Evolutionary conservation across 2,888 invertebrate species (phyloP).

Genomic region (Allygus modestus): DNA sequence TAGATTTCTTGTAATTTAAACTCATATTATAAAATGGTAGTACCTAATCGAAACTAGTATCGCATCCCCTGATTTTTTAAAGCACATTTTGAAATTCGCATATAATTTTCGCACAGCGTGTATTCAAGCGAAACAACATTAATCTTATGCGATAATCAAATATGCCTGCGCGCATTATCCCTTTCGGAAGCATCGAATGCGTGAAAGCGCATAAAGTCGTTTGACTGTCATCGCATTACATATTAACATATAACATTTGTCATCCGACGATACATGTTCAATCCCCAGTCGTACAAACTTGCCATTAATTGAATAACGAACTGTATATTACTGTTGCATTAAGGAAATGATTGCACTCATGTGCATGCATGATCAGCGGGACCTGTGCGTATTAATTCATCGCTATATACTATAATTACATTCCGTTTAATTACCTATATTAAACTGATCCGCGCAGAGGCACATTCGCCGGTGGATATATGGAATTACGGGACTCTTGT

Average conservation of each 20-base stretch:
- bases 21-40: no score
- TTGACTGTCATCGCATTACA: conserved; percentile 26
- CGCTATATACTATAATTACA: conserved; percentile 56
- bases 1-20: no score
- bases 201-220: conserved; percentile 18
- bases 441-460: conserved; percentile 44
- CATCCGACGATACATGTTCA: conserved; percentile 23
- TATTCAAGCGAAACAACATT: background rate
- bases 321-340: conserved; percentile 42
- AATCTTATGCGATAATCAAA: background rate
- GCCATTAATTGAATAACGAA: conserved; percentile 41
- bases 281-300: conserved; percentile 28
- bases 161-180: background rate
- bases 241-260: conserved; percentile 32
- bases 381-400: conserved; percentile 47
- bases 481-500: background rate
- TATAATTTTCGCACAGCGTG: background rate
- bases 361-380: conserved; percentile 10
- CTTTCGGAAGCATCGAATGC: conserved; percentile 11
- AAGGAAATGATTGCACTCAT: conserved; percentile 51
- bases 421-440: conserved; percentile 55
- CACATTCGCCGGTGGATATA: background rate
- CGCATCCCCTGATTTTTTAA: background rate
- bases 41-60: no score
- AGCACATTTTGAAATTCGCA: background rate